Percentiles rank a stretch among this genome's conserved stretches.
Evolutionary conservation across 2,797 vertebrate species (phyloP).

Genomic region (Sebastes dallii): DNA sequence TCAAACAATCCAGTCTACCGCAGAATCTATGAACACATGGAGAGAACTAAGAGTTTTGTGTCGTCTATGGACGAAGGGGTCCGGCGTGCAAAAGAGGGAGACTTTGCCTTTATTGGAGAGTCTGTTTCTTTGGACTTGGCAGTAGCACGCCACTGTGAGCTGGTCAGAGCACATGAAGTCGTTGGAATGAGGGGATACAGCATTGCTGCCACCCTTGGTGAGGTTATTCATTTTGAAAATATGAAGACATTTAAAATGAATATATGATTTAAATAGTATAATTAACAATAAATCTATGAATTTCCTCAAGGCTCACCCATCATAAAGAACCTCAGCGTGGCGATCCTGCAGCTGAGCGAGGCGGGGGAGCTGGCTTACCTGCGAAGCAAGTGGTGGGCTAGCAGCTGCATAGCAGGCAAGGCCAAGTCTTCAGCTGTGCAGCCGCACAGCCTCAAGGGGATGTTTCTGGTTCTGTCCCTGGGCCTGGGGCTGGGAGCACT

Average conservation of each 20-base stretch:
- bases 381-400: slow-evolving; percentile 91
- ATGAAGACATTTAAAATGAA: background rate
- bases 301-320: slow-evolving; percentile 80
- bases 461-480: slow-evolving; percentile 87
- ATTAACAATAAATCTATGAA: background rate
- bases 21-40: slow-evolving; percentile 91
- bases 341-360: slow-evolving; percentile 87
- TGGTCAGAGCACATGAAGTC: slow-evolving; percentile 86
- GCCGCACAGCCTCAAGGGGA: slow-evolving; percentile 84
- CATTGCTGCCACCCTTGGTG: slow-evolving; percentile 85
- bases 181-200: slow-evolving; percentile 89
- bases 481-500: slow-evolving; percentile 84
- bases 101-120: slow-evolving; percentile 91
- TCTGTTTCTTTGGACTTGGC: slow-evolving; percentile 89
- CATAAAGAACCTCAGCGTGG: slow-evolving; percentile 86
- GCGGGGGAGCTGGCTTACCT: slow-evolving; percentile 86
- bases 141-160: slow-evolving; percentile 86
- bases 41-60: slow-evolving; percentile 85
- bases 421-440: slow-evolving; percentile 75
- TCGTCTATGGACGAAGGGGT: slow-evolving; percentile 88
- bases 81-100: slow-evolving; percentile 82
- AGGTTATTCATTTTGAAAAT: slow-evolving; percentile 44
- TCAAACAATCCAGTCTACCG: slow-evolving; percentile 88
- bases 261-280: background rate
- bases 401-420: slow-evolving; percentile 79